These are phyloP conservation scores for Byasa hedistus DNA, from an alignment of 2,888 invertebrate genomes.

Conservation along the genomic window DNA sequence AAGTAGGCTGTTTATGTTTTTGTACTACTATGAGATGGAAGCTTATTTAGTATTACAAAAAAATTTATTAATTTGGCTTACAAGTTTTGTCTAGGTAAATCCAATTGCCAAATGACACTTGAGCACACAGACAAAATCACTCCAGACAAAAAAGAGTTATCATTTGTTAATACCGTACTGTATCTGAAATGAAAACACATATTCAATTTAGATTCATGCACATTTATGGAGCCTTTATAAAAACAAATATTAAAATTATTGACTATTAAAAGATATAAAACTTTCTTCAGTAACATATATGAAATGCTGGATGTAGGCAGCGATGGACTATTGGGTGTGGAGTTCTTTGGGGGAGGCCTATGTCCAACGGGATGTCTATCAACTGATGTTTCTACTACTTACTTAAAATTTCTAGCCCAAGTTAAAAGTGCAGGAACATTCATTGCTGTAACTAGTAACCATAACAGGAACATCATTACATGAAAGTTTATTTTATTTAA, in stretches of 20 bases:
- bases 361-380: no score
- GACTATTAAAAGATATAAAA: no score
- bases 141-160: constrained; percentile 82
- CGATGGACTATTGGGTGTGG: no score
- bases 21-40: background rate
- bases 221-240: background rate
- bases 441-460: constrained; percentile 82
- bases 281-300: no score
- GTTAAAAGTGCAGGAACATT: constrained; percentile 87
- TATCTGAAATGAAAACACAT: constrained; percentile 62
- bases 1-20: no score
- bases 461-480: constrained; percentile 85
- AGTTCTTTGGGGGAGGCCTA: no score
- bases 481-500: constrained; percentile 84
- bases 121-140: constrained; percentile 80
- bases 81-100: constrained; percentile 82
- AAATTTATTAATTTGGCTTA: constrained; percentile 69
- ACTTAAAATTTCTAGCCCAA: constrained; percentile 91
- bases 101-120: constrained; percentile 83
- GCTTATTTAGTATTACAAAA: background rate
- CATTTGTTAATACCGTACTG: constrained; percentile 77
- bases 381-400: constrained; percentile 48
- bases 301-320: no score
- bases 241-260: no score
- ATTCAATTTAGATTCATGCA: background rate